Percentiles rank a stretch among this genome's conserved stretches.
Conservation (phyloP, 2,888 invertebrate genomes). For the Tetranychus piercei region DNA sequence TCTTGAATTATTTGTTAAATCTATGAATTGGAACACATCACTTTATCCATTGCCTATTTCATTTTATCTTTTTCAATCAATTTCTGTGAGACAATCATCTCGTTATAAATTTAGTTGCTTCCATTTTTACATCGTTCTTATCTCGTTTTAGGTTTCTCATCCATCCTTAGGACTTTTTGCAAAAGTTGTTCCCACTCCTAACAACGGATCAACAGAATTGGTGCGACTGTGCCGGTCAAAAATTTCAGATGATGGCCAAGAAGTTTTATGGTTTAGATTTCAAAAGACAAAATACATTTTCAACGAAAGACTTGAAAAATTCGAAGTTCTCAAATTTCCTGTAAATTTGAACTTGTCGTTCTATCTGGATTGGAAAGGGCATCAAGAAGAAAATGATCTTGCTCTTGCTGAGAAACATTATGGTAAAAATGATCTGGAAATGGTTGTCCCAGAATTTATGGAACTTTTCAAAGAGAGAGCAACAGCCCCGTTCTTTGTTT, state of each 20-base stretch:
- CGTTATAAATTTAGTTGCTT: no score
- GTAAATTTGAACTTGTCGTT: conserved; percentile 48
- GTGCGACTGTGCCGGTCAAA: conserved; percentile 43
- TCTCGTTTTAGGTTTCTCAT: conserved; percentile 46
- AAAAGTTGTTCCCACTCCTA: conserved; percentile 85
- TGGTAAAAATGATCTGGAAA: conserved; percentile 64
- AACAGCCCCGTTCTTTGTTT: conserved; percentile 97
- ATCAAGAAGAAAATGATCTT: conserved; percentile 60
- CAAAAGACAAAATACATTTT: conserved; percentile 94
- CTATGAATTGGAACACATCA: no score
- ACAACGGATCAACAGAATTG: conserved; percentile 91
- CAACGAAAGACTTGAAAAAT: conserved; percentile 57
- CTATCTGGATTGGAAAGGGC: conserved; percentile 69
- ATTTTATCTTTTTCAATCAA: conserved; percentile 2
- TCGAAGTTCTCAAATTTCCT: conserved; percentile 68
- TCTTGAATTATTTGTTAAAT: no score
- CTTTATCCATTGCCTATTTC: not conserved
- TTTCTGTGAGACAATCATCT: conserved; percentile 7
- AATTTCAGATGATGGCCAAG: conserved; percentile 7
- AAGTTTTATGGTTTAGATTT: conserved; percentile 64
- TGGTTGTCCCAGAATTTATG: conserved; percentile 84
- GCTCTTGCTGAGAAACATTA: conserved; percentile 55
- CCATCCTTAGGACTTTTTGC: conserved; percentile 60
- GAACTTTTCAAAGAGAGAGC: conserved; percentile 93
- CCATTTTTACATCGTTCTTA: no score